Evolutionary conservation across 2,797 vertebrate species (phyloP).

Genomic region (Rallus crepitans): DNA sequence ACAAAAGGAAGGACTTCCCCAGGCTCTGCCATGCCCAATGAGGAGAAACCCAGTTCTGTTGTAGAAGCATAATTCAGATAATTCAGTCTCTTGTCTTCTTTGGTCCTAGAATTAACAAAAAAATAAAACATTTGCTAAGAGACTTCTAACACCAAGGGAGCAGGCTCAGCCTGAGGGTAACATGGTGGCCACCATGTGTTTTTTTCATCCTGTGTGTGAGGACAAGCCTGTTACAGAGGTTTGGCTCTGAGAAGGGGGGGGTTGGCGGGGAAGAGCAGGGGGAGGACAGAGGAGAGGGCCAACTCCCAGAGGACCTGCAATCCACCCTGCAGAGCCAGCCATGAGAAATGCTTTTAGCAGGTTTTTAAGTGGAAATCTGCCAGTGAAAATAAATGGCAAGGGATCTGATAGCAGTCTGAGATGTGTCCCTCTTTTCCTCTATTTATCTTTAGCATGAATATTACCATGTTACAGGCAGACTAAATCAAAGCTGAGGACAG

Average conservation of each 20-base stretch:
- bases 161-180: neutral
- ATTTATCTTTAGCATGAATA: neutral
- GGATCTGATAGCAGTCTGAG: neutral
- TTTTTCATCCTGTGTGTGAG: neutral
- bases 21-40: constrained; percentile 82
- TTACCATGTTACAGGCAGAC: neutral
- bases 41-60: constrained; percentile 84
- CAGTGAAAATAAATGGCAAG: neutral
- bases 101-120: constrained; percentile 82
- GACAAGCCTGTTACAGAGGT: neutral
- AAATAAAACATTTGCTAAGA: neutral
- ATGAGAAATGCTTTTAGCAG: neutral
- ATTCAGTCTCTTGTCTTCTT: constrained; percentile 81
- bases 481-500: neutral
- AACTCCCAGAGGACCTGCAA: neutral
- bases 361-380: neutral
- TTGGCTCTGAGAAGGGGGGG: neutral
- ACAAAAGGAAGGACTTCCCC: constrained; percentile 80
- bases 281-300: neutral
- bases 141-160: neutral
- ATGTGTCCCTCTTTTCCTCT: neutral
- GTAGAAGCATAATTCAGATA: constrained; percentile 93
- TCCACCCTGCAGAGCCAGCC: neutral
- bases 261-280: accelerated
- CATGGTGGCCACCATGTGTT: neutral